Base-by-base conservation (phyloP, 2,797 vertebrate genomes). In the Rhinichthys osculus region DNA sequence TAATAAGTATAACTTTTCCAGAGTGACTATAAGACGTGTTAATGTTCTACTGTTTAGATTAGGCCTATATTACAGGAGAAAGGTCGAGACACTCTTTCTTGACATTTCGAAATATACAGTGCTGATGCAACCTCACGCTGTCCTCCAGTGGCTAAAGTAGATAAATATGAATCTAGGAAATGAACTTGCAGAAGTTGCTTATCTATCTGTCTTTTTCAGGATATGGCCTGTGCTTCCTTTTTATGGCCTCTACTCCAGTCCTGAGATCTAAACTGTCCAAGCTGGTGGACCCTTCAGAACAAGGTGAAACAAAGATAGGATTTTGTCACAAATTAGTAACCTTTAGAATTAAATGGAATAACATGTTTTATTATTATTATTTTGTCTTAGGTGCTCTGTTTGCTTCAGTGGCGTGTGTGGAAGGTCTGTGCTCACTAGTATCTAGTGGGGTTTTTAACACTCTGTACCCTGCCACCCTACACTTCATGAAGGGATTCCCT, bases 211-310 rank as follows among this genome's bases (percentile, higher is more conserved):
- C 23, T 78, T 78, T 59, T 7, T 79, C 93, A 99, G 98, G 97
- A 57, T 99, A 99, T 0, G 97, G 96, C 6, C 87, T 98, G 78
- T 93, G 95, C 52, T 97, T 98, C 88, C 94, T 99, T 87, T 96
- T 96, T 2, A 94, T 99, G 95, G 92, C 95, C 21, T 73, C 91
- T 1, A 98, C 97, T 1, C 98, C 98, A 8, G 93, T 99, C 83
- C 92, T 99, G 89, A 96, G 98, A 90, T 95, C 98, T 84, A 99
- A 99, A 91, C 92, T 99, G 79, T 99, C 98, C 82, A 98, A 95
- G 90, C 87, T 99, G 92, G 97, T 98, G 88, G 92, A 92, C 2
- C 89, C 95, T n/a, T 95, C 93, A 0, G 97, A 99, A 52, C 98
- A 98, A 91, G 98, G 98, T 99, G 89, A 95, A 66, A 95, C 71